Evolutionary conservation across 2,113 vertebrate species (phyloP), one percentile per base, ranked within the genome.

Genomic region (Scophthalmus maximus): DNA sequence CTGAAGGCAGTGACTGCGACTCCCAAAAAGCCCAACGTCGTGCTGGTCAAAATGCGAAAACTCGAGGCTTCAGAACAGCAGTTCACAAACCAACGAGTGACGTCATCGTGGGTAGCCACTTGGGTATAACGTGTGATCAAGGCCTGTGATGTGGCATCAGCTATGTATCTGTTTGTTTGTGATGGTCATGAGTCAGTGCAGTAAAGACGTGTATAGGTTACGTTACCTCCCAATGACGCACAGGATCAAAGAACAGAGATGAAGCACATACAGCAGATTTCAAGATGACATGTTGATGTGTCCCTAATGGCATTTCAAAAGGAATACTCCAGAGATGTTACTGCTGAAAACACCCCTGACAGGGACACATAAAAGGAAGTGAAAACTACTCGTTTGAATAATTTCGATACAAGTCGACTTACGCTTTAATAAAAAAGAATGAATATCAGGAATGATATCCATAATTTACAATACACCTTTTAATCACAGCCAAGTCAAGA

Each of bases 121-220:
- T n/a, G 17, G 69, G 86, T 81, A 75, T 49, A 68, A 27, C 67
- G 61, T 60, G 46, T 81, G 73, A 90, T 91, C 72, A 80, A 47
- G 64, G 56, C 23, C 27, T 85, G 79, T 89, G 84, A 88, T 78
- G 85, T 76, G 6, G n/a, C 49, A n/a, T 1, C 22, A 32, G 29
- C 46, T 25, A 9, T 55, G 32, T 66, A 47, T 79, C 53, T 58
- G n/a, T 30, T 8, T 60, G 72, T n/a, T 14, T 56, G 46, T 23
- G 20, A n/a, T 26, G 59, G 72, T 66, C 74, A 71, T 51, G 60
- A 40, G 27, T 76, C 25, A 34, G 42, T 44, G 30, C n/a, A n/a
- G n/a, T 18, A 40, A 18, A 65, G 7, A 25, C 9, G 20, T 34
- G 46, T 29, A 38, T 29, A 25, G 34, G 20, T 67, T 61, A 66